Evolutionary conservation across 2,888 invertebrate species (phyloP).

Genomic region (Heliconius hortense): DNA sequence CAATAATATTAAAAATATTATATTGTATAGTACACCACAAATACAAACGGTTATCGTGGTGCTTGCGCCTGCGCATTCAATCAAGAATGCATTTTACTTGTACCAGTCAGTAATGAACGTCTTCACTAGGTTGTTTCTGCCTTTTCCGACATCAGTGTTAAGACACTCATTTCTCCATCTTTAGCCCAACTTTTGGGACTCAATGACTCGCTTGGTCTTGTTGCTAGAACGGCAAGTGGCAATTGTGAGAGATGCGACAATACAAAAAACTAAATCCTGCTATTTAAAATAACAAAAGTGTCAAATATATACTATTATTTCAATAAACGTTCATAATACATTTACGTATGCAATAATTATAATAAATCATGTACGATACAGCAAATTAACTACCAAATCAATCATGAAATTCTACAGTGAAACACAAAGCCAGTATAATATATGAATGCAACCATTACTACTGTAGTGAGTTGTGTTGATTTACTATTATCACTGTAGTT

Average conservation of each 20-base stretch:
- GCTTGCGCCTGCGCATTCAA: too few relatives aligned
- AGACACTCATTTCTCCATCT: too few relatives aligned
- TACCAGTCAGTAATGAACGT: too few relatives aligned
- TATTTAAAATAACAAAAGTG: not conserved
- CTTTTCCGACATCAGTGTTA: too few relatives aligned
- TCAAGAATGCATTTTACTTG: too few relatives aligned
- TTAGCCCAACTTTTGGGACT: too few relatives aligned
- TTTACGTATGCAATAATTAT: constrained; percentile 22
- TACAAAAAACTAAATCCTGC: not conserved
- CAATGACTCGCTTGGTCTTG: too few relatives aligned
- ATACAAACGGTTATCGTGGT: too few relatives aligned
- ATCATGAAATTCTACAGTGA: constrained; percentile 24
- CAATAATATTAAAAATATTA: too few relatives aligned
- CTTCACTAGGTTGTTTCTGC: too few relatives aligned
- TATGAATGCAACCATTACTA: not conserved
- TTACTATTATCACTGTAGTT: not conserved
- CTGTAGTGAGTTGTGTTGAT: constrained; percentile 9
- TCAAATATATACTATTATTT: constrained; percentile 4
- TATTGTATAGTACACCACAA: too few relatives aligned
- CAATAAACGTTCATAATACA: not conserved
- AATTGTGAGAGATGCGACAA: not conserved
- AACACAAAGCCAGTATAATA: constrained; percentile 15
- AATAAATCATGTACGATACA: constrained; percentile 19
- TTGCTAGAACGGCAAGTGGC: too few relatives aligned
- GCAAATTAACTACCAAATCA: constrained; percentile 21